Percentiles rank a stretch among this genome's conserved stretches.
These are phyloP conservation scores for Lineus longissimus DNA, from an alignment of 1,140 invertebrate species.

Conservation along the genomic window DNA sequence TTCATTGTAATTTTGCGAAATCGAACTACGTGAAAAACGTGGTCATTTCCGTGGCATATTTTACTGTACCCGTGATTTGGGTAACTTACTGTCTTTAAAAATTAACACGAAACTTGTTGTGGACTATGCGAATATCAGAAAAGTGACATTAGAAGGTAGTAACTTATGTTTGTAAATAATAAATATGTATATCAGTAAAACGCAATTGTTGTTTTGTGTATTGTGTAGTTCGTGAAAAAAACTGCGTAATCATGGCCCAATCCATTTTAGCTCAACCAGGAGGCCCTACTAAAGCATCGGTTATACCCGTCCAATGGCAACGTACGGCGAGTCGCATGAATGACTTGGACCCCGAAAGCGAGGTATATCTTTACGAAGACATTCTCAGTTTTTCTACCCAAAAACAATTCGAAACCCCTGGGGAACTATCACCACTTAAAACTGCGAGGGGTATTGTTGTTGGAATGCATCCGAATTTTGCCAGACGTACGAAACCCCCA, in stretches of 20 bases:
- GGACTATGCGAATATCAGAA: neutral
- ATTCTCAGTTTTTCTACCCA: neutral
- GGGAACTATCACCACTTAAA: neutral
- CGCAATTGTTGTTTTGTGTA: too few species aligned
- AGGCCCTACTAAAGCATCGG: neutral
- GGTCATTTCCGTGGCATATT: slow-evolving; percentile 1
- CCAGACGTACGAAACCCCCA: neutral
- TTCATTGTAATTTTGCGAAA: neutral
- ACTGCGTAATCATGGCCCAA: neutral
- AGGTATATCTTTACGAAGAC: neutral
- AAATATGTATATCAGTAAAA: too few species aligned
- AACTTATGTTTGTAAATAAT: too few species aligned
- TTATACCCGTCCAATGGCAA: neutral
- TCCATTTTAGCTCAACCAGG: neutral
- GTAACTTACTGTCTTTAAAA: neutral
- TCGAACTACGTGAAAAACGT: neutral
- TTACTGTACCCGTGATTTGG: slow-evolving; percentile 4
- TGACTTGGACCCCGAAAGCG: neutral
- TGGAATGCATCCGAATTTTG: neutral
- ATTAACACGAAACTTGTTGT: neutral
- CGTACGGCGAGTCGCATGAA: neutral
- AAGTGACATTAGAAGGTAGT: neutral
- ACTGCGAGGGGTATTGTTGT: neutral
- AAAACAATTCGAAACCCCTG: neutral
- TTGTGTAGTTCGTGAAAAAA: too few species aligned